Evolutionary conservation across 2,888 invertebrate genomes (phyloP), one percentile per base, ranked within the genome.

Genomic region (Tetragnatha montana): DNA sequence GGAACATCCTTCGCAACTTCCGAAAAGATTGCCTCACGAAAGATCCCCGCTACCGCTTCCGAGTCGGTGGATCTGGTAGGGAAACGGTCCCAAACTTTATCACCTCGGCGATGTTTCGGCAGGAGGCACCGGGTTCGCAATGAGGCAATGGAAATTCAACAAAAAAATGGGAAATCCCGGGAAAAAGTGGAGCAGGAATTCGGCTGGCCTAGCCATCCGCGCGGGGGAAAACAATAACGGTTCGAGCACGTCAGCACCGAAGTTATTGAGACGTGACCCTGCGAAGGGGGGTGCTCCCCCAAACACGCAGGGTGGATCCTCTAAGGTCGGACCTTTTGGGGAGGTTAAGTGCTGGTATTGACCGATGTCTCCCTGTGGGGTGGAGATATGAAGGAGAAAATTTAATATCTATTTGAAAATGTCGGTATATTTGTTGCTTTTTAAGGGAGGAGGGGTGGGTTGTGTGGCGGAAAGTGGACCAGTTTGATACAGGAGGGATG

Each of bases 201-300:
- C 51, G 85, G 70, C 76, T 51, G 71, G 68, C 76, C 70, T 89
- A 81, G 50, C 86, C 69, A 81, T 69, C 82, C 84, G 76, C 81
- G 84, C 70, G 71, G 89, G 79, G 75, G 78, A 86, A 89, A 89
- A 89, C 89, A 89, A 89, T 89, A 89, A 89, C 89, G 89, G 81
- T 22, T 74, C 86, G 78, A 71, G 89, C 89, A 89, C 89, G 89
- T 86, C 89, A 82, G 86, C 79, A 60, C 50, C 50, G 81, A 47
- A 71, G 81, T 47, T 74, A 74, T 19, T 70, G 81, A 74, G 81
- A 89, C 89, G 89, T 89, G 89, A 89, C 89, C 73, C 19, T 10
- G 86, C 85, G 81, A 89, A 17, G 80, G 50, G 21, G 69, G 69
- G 75, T 35, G 76, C 84, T 74, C 80, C 35, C 35, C 87, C 81